Conservation (phyloP, 2,888 invertebrate genomes). For the Mesorhabditis belari region DNA sequence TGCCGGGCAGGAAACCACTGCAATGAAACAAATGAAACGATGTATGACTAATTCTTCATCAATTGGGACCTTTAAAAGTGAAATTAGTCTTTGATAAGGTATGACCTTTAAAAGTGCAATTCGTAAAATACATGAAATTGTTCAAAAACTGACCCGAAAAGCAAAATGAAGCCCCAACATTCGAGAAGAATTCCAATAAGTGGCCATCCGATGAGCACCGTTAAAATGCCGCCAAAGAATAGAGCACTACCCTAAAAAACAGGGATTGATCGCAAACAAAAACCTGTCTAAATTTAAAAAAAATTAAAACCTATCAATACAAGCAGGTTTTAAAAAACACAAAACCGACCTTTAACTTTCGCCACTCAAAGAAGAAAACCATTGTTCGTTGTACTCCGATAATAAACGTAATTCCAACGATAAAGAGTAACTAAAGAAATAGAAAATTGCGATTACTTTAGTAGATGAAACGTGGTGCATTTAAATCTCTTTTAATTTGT, state of each 20-base stretch:
- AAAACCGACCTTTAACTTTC: slow-evolving; percentile 76
- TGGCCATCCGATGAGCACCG: slow-evolving; percentile 91
- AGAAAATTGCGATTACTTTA: background rate
- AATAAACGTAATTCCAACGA: slow-evolving; percentile 85
- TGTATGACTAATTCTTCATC: too few species aligned
- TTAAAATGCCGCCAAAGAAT: slow-evolving; percentile 83
- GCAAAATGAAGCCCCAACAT: slow-evolving; percentile 81
- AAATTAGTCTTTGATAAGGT: too few species aligned
- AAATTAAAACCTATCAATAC: background rate
- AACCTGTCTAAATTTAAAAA: background rate
- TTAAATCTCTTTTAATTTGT: background rate
- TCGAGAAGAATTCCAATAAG: slow-evolving; percentile 91
- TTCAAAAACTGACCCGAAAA: slow-evolving; percentile 59
- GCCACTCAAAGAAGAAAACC: slow-evolving; percentile 92
- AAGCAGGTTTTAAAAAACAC: slow-evolving; percentile 1
- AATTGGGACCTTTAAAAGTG: too few species aligned
- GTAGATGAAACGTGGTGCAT: background rate
- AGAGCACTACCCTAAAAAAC: slow-evolving; percentile 62
- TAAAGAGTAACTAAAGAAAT: slow-evolving; percentile 80
- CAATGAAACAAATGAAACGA: too few species aligned
- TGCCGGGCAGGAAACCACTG: slow-evolving; percentile 95
- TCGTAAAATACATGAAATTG: background rate
- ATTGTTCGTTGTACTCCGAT: slow-evolving; percentile 91
- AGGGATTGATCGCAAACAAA: background rate
- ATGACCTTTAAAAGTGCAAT: background rate